Base-by-base conservation (phyloP, 2,888 invertebrate genomes). In the Cheilosia urbana region DNA sequence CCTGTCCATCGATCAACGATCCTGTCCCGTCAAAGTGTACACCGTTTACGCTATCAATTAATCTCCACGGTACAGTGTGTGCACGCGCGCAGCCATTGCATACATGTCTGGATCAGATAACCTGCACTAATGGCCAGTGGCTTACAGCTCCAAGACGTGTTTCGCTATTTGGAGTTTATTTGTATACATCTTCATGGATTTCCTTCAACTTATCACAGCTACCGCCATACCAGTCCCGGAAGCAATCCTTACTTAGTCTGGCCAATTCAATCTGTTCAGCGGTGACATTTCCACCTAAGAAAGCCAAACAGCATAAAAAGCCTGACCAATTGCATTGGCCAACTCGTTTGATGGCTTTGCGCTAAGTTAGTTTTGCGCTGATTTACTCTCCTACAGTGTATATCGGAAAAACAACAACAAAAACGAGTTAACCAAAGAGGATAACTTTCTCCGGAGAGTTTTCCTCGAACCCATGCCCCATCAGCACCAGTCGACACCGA, bases 1-100 rank as follows among this genome's bases (percentile, higher is more conserved):
- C 83, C 83, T 79, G 83, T 83, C 83, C 83, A 83, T 83, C 83
- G 83, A 83, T 83, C 83, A 83, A 73, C 68, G 73, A 76, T 83
- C 79, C 83, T 83, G 79, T 83, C 63, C 68, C 79, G 83, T 83
- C 83, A 83, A 78, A 79, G 79, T 57, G 68, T 79, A 78, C 83
- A 83, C 79, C 83, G 79, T 79, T 83, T 79, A 83, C 79, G 63
- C 68, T 79, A 83, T 83, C 83, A 83, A 83, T 83, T 83, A 83
- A 83, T 83, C 83, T 83, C 73, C 21, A 62, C 21, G 17, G 17
- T 15, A 30, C 30, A 30, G 55, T 17, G n/a, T 66, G 83, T 51
- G 72, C 73, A 73, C 73, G 69, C 73, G 83, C 63, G 83, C 83
- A 79, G 51, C 57, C 72, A 83, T 13, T 37, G 37, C 37, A 68